Conservation (phyloP, 23 tunicate genomes). For the Styela clava region DNA sequence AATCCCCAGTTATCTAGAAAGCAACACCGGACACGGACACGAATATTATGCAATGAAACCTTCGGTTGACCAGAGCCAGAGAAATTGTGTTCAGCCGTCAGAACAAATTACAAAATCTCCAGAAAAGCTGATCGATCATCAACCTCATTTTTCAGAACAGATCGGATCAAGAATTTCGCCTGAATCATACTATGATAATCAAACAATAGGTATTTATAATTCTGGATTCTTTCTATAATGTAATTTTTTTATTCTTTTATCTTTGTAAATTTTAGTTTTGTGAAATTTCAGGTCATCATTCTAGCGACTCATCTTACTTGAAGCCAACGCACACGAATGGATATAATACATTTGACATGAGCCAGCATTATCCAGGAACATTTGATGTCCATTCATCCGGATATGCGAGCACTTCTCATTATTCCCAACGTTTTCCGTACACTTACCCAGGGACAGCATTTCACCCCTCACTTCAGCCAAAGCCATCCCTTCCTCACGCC, state of each 20-base stretch:
- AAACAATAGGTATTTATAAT: not conserved
- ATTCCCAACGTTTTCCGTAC: slow-evolving; percentile 7
- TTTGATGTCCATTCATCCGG: slow-evolving; percentile 6
- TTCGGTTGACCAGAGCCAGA: not conserved
- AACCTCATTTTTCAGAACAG: not conserved
- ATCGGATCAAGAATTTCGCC: not conserved
- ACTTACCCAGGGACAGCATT: slow-evolving; percentile 1
- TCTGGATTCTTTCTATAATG: not conserved
- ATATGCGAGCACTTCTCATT: not conserved
- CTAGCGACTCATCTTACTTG: not conserved
- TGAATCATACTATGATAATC: not conserved
- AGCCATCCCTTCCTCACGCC: not conserved
- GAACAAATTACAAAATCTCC: not conserved
- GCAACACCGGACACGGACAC: not conserved
- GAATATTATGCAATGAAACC: not conserved
- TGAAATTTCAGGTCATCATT: not conserved
- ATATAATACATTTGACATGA: not conserved
- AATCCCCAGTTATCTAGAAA: not conserved
- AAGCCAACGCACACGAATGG: not conserved
- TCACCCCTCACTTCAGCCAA: not conserved
- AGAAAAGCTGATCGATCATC: not conserved
- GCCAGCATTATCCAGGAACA: not conserved
- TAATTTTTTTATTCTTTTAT: too few species aligned
- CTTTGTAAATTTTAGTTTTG: not conserved
- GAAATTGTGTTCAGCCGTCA: not conserved